Evolutionary conservation across 2,113 vertebrate genomes (phyloP), one percentile per base, ranked within the genome.

Genomic region (Phrynocephalus versicolor): DNA sequence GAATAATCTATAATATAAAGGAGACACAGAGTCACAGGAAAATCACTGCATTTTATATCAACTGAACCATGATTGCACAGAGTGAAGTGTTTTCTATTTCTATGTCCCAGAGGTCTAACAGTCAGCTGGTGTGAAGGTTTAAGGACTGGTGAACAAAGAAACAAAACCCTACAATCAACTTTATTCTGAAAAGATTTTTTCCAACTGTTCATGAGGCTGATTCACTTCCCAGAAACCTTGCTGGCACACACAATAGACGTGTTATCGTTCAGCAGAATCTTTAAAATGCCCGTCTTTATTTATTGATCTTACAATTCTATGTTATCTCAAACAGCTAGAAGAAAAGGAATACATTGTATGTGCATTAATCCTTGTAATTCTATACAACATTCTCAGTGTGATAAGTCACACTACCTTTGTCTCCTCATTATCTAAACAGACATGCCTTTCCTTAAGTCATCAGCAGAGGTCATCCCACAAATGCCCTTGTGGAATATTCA

Each of bases 401-500:
- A 96, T 95, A 96, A 90, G 90, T 93, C 93, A 93, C 90, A 67
- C 78, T 91, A 13, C n/a, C 90, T 96, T 96, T 94, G 96, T 96
- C 94, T 94, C 94, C 92, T 94, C 93, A 94, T 97, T 96, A 96
- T 95, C 95, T 94, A 94, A 94, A 95, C 88, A 96, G 96, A 93
- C 94, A 87, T 95, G 94, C 91, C 91, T 96, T 96, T 95, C 94
- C 93, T 95, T 94, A 95, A 96, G 94, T 94, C 95, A 96, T 96
- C 96, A 95, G 92, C 89, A 88, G 94, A 95, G 96, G 96, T 96
- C 96, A 95, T 95, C 95, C 91, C 90, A 92, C 93, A 93, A 93
- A 94, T 93, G 93, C 94, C 95, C 95, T 96, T 97, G 95, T 94
- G 91, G 93, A 95, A 96, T 96, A 96, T 95, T 96, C 95, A 96